Percentiles rank a stretch among this genome's conserved stretches.
Conservation (phyloP, 2,797 vertebrate genomes). For the Micrastur ruficollis region DNA sequence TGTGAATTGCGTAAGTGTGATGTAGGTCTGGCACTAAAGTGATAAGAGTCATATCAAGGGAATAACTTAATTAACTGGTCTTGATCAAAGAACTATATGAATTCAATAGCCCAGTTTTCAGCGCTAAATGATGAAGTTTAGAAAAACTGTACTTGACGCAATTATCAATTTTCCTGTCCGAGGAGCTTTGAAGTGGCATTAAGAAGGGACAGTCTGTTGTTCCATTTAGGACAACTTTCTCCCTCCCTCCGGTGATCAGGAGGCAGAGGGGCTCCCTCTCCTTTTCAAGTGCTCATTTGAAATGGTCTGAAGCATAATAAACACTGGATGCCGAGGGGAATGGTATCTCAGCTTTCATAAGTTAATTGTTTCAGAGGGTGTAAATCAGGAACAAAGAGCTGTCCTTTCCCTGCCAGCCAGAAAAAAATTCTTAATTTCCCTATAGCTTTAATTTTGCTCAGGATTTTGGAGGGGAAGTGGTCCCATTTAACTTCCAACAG, state of each 20-base stretch:
- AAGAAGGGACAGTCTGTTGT: slow-evolving; percentile 50
- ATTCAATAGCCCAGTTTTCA: slow-evolving; percentile 68
- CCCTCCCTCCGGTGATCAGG: not conserved
- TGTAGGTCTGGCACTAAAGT: slow-evolving; percentile 64
- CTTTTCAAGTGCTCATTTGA: slow-evolving; percentile 19
- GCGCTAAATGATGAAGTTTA: slow-evolving; percentile 57
- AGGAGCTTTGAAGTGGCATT: slow-evolving; percentile 67
- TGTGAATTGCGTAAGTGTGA: slow-evolving; percentile 7
- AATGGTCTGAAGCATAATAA: slow-evolving; percentile 2
- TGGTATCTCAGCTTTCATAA: not conserved
- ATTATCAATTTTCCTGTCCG: slow-evolving; percentile 64
- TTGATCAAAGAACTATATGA: slow-evolving; percentile 69
- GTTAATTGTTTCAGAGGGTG: slow-evolving; percentile 33
- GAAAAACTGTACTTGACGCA: slow-evolving; percentile 56
- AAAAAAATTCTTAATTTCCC: not conserved
- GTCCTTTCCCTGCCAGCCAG: not conserved
- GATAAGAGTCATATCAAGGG: slow-evolving; percentile 70
- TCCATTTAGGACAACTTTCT: slow-evolving; percentile 25
- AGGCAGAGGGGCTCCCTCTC: slow-evolving; percentile 3
- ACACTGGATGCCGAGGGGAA: slow-evolving; percentile 19
- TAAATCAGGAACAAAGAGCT: slow-evolving; percentile 24
- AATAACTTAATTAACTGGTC: slow-evolving; percentile 73
- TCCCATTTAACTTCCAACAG: not conserved
- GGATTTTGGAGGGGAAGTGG: not conserved
- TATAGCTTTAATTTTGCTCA: not conserved